These are phyloP conservation scores for Limulus polyphemus DNA, from an alignment of 2,888 invertebrate species.

Conservation along the genomic window DNA sequence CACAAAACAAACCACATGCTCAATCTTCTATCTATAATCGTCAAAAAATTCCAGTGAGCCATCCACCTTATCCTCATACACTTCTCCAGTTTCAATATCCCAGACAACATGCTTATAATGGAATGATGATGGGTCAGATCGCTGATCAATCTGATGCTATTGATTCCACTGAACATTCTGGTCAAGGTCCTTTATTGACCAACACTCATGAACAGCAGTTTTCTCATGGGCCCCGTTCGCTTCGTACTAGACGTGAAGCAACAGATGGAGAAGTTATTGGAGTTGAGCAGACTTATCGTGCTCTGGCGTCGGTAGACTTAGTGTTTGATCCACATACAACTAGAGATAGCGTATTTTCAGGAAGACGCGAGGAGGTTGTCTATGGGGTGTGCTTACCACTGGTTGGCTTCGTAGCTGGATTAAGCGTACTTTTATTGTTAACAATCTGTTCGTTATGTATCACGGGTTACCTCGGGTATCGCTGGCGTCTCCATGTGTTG, in stretches of 20 bases:
- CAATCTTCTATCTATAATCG: no score
- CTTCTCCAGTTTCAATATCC: no score
- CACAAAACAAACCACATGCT: no score
- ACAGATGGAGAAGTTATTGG: conserved; percentile 43
- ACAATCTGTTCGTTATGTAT: not conserved
- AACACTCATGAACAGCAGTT: conserved; percentile 12
- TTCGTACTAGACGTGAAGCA: conserved; percentile 19
- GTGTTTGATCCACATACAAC: conserved; percentile 61
- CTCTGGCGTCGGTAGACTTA: conserved; percentile 79
- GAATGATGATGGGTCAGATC: no score
- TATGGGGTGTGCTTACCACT: conserved; percentile 26
- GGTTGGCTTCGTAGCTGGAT: conserved; percentile 18
- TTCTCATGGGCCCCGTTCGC: conserved; percentile 21
- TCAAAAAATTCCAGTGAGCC: no score
- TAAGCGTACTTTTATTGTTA: conserved; percentile 11
- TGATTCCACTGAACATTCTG: not conserved
- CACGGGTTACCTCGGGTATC: not conserved
- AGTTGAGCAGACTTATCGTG: conserved; percentile 76
- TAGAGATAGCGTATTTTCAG: conserved; percentile 22
- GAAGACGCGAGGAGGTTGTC: conserved; percentile 13
- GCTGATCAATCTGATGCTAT: no score
- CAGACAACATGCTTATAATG: no score
- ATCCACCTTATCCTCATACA: no score
- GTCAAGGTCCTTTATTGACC: conserved; percentile 2
- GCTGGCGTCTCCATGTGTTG: not conserved